Conservation (phyloP, 2,888 invertebrate species). For the Brenthis ino region DNA sequence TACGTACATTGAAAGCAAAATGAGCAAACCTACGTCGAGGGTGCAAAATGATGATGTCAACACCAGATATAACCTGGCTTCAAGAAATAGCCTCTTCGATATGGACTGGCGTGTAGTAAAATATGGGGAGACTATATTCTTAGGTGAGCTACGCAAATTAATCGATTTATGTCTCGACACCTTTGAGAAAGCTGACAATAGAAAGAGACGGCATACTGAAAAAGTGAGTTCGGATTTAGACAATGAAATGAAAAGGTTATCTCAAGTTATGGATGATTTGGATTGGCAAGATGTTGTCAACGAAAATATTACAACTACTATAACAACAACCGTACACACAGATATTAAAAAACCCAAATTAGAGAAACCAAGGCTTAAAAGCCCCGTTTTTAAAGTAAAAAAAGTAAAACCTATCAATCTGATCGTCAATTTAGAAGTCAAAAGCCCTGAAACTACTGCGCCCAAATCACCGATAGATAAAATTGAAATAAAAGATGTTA, state of each 20-base stretch:
- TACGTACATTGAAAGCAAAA: slow-evolving; percentile 66
- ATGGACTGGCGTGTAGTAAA: slow-evolving; percentile 78
- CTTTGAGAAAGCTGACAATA: slow-evolving; percentile 56
- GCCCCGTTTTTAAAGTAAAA: slow-evolving; percentile 67
- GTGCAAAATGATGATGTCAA: slow-evolving; percentile 59
- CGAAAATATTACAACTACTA: slow-evolving; percentile 49
- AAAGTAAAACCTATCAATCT: slow-evolving; percentile 66
- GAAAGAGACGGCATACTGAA: slow-evolving; percentile 56
- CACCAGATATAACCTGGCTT: slow-evolving; percentile 66
- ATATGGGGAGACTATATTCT: slow-evolving; percentile 74
- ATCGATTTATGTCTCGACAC: slow-evolving; percentile 64
- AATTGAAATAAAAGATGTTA: slow-evolving; percentile 18
- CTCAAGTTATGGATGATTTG: slow-evolving; percentile 71
- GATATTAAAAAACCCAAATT: slow-evolving; percentile 47
- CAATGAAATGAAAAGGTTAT: slow-evolving; percentile 72
- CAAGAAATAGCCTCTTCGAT: slow-evolving; percentile 68
- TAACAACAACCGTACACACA: slow-evolving; percentile 45
- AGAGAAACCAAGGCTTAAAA: slow-evolving; percentile 55
- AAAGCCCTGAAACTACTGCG: slow-evolving; percentile 41
- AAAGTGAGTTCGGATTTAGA: slow-evolving; percentile 69
- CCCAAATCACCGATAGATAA: slow-evolving; percentile 29
- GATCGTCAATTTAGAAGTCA: slow-evolving; percentile 53
- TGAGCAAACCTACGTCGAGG: slow-evolving; percentile 53
- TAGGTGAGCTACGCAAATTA: slow-evolving; percentile 72
- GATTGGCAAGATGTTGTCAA: slow-evolving; percentile 58